These are phyloP conservation scores for Prunella strophiata DNA, from an alignment of 2,797 vertebrate genomes.

Conservation along the genomic window DNA sequence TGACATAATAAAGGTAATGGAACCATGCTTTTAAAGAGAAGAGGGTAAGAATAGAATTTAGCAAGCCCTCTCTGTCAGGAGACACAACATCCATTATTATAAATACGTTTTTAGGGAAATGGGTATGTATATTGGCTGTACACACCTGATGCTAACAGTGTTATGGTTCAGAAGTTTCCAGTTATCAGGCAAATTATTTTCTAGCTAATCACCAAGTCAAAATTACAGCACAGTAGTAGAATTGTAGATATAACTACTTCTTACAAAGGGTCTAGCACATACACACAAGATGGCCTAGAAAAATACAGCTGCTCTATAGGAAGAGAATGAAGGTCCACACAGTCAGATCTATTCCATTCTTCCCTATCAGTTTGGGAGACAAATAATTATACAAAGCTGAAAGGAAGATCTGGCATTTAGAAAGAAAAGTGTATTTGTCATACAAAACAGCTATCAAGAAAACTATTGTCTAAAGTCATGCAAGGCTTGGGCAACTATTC, in stretches of 20 bases:
- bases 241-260: not conserved
- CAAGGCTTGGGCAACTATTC: conserved; percentile 2
- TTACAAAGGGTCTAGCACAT: not conserved
- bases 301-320: conserved; percentile 37
- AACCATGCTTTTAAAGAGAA: not conserved
- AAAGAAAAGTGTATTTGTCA: conserved; percentile 64
- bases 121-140: not conserved
- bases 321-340: conserved; percentile 28
- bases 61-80: not conserved
- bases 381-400: conserved; percentile 59
- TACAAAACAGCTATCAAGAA: conserved; percentile 62
- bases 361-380: conserved; percentile 38
- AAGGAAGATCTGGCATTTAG: conserved; percentile 52
- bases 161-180: not conserved
- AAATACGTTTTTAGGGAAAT: not conserved
- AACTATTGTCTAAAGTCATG: conserved; percentile 59
- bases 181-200: not conserved
- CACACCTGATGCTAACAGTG: not conserved
- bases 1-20: not conserved
- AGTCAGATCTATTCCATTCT: conserved; percentile 47
- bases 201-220: not conserved
- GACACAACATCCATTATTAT: not conserved
- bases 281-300: conserved; percentile 1
- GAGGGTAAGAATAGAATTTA: not conserved
- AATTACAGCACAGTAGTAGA: not conserved